Percentiles rank a stretch among this genome's conserved stretches.
Conservation (phyloP, 2,113 vertebrate species). For the Phoenicopterus ruber region DNA sequence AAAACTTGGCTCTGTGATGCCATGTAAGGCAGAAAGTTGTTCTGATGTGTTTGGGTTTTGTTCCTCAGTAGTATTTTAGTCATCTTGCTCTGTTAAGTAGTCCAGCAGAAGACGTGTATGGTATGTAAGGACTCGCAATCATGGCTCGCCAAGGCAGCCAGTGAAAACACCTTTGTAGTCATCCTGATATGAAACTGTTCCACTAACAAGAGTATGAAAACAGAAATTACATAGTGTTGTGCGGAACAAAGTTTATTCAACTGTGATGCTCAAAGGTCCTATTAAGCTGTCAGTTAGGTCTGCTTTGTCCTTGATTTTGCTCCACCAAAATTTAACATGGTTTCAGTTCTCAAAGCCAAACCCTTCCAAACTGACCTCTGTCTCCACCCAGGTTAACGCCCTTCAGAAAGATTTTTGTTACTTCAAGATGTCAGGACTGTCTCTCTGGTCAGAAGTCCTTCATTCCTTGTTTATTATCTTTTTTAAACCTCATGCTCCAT, state of each 20-base stretch:
- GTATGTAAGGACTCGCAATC: background rate
- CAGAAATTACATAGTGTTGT: background rate
- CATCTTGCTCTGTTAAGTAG: background rate
- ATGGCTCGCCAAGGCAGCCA: background rate
- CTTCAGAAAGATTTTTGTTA: background rate
- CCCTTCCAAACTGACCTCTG: background rate
- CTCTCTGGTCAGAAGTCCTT: background rate
- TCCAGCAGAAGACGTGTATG: background rate
- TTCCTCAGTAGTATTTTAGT: background rate
- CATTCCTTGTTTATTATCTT: background rate
- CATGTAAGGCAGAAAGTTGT: background rate
- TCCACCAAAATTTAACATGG: background rate
- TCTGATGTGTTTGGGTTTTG: background rate
- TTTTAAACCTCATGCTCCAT: background rate
- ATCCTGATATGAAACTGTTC: background rate
- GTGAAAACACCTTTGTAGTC: background rate
- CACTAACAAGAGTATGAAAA: background rate
- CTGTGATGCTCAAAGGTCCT: background rate
- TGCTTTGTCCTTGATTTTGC: background rate
- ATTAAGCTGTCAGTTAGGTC: conserved; percentile 25
- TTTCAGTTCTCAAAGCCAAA: conserved; percentile 3
- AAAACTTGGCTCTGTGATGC: background rate
- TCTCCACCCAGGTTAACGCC: background rate
- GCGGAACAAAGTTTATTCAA: background rate
- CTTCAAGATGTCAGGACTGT: background rate